Evolutionary conservation across 2,113 vertebrate genomes (phyloP).

Genomic region (Apteryx owenii): DNA sequence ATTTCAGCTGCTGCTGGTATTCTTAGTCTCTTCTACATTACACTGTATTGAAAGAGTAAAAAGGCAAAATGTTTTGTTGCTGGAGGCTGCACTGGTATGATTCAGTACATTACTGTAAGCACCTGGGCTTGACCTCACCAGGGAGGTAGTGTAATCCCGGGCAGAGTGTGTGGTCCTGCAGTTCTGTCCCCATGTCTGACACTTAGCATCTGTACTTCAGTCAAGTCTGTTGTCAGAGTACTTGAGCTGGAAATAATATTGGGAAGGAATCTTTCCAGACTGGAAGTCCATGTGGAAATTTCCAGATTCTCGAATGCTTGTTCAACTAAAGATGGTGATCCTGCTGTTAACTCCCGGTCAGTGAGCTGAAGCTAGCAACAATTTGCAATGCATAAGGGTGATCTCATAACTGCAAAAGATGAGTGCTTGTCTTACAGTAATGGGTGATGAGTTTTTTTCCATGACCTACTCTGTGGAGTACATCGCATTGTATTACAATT

Average conservation of each 20-base stretch:
- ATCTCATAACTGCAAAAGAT: background rate
- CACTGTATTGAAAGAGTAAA: background rate
- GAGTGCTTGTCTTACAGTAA: background rate
- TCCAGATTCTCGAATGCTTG: background rate
- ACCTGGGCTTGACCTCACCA: background rate
- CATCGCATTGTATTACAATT: fast-evolving
- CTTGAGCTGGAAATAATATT: background rate
- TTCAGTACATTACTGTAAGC: background rate
- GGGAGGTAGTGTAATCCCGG: background rate
- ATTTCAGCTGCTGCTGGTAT: background rate
- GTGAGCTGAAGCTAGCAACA: fast-evolving
- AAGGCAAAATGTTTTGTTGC: background rate
- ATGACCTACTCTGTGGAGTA: no score
- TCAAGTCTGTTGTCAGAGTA: background rate
- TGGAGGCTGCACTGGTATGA: background rate
- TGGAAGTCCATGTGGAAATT: background rate
- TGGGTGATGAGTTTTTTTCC: background rate
- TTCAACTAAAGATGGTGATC: background rate
- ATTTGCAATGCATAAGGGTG: background rate
- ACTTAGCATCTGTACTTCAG: fast-evolving
- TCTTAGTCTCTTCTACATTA: background rate
- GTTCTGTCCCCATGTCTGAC: background rate
- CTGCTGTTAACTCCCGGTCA: background rate
- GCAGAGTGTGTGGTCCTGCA: background rate
- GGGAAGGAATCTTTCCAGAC: background rate